Conservation (phyloP, 1,140 invertebrate species). For the Eupristina koningsbergeri region DNA sequence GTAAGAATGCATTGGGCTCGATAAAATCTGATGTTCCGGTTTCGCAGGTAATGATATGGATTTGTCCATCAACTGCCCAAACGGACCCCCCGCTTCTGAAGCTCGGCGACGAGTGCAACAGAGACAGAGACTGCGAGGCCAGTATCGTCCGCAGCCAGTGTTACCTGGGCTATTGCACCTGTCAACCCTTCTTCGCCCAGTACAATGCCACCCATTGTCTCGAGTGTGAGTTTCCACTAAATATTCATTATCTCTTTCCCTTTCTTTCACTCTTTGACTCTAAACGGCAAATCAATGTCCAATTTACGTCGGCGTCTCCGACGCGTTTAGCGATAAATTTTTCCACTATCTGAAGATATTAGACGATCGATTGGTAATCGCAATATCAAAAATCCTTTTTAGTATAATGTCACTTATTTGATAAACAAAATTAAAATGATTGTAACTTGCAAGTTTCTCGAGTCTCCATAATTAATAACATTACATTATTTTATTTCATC, state of each 20-base stretch:
- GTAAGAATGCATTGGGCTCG: neutral
- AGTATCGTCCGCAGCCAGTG: constrained; percentile 75
- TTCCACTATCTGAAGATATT: no score
- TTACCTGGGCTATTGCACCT: constrained; percentile 77
- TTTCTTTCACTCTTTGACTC: neutral
- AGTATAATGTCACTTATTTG: no score
- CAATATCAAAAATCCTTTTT: no score
- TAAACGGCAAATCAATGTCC: no score
- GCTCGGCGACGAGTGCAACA: constrained; percentile 66
- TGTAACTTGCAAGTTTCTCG: no score
- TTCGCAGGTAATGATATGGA: constrained; percentile 7
- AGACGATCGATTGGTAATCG: no score
- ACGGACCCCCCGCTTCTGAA: neutral
- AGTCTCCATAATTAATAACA: no score
- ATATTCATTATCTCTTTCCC: no score
- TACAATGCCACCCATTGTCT: constrained; percentile 79
- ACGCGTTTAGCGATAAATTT: no score
- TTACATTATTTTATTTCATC: no score
- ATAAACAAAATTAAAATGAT: no score
- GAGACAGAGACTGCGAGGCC: constrained; percentile 76
- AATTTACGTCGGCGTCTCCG: no score
- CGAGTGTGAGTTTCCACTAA: constrained; percentile 76
- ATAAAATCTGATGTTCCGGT: neutral
- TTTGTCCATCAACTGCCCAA: neutral
- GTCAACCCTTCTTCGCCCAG: constrained; percentile 79